Percentiles rank a stretch among this genome's conserved stretches.
phyloP scores from a whole-genome alignment of 2,113 vertebrate species.

The Lasiurus cinereus region DNA sequence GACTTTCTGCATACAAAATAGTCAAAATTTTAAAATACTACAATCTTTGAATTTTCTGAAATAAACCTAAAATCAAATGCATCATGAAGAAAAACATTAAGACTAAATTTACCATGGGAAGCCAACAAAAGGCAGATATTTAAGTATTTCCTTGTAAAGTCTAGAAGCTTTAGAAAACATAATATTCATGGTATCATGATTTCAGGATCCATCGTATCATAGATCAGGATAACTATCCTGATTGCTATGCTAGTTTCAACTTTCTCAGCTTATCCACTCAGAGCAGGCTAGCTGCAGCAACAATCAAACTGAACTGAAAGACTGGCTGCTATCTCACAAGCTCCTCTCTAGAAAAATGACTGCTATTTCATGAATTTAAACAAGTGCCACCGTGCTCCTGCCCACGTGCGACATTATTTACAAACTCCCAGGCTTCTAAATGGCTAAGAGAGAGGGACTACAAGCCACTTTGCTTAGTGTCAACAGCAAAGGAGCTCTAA shows the following conservation, averaged over 20 bases:
- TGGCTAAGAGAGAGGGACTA: conserved; percentile 28
- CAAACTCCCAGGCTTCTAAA: conserved; percentile 68
- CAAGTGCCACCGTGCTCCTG: conserved; percentile 60
- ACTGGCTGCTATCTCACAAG: conserved; percentile 48
- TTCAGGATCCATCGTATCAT: neutral
- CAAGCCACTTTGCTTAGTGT: conserved; percentile 27
- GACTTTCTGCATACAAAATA: neutral
- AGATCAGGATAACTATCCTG: neutral
- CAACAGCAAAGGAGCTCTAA: conserved; percentile 10
- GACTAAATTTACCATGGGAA: conserved; percentile 13
- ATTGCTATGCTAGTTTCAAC: neutral
- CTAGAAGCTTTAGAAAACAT: neutral
- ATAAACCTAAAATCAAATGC: conserved; percentile 44
- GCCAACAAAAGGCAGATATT: neutral
- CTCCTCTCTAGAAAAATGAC: conserved; percentile 49
- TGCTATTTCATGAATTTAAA: conserved; percentile 67
- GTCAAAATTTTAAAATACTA: conserved; percentile 7
- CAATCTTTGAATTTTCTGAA: conserved; percentile 46
- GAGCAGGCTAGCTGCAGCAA: neutral
- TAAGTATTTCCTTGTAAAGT: conserved; percentile 20
- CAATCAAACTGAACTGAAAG: neutral
- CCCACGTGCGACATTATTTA: conserved; percentile 64
- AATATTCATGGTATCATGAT: neutral
- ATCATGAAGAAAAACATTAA: conserved; percentile 12
- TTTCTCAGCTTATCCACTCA: neutral